Evolutionary conservation across 2,888 invertebrate genomes (phyloP), one percentile per base, ranked within the genome.

Genomic region (Polydesmus complanatus): DNA sequence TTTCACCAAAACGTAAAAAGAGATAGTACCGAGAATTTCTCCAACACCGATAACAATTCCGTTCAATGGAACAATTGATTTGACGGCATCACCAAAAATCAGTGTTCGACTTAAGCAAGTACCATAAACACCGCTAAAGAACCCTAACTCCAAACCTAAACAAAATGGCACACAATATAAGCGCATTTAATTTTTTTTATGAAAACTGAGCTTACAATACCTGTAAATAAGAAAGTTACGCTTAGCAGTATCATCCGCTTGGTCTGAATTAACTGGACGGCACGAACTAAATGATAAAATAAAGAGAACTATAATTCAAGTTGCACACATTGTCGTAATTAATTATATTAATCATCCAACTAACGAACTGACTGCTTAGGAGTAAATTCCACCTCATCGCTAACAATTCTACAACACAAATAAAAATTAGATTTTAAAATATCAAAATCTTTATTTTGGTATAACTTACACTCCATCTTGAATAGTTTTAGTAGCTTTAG

Each of bases 61-160:
- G 1, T 91, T 91, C 3, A 97, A 77, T 0, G 95, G 96, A 25
- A 96, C 86, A 22, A 93, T 80, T 66, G 88, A 85, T 70, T 93
- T 94, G 0, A 86, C 83, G 54, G 84, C 80, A 23, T 82, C 80
- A 0, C 87, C 86, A 71, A 95, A 84, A 5, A 79, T 75, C 56
- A 79, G 72, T 0, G 93, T 96, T 72, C 90, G 90, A 0, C 94
- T 92, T 65, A 98, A 85, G 66, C 89, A 85, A 0, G 93, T 81
- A 27, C 95, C 89, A 77, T 96, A 98, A 1, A 98, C 94, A 0
- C 94, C 94, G 70, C 93, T 93, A 78, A 88, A 95, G 79, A 97
- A 97, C 0, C 94, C 93, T 52, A 94, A 74, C 71, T 91, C 93
- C 61, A 96, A 76, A 25, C 97, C 93, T 89, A 66, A 5, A 68